Conservation (phyloP, 2,113 vertebrate genomes). For the Ceyx melanurus region DNA sequence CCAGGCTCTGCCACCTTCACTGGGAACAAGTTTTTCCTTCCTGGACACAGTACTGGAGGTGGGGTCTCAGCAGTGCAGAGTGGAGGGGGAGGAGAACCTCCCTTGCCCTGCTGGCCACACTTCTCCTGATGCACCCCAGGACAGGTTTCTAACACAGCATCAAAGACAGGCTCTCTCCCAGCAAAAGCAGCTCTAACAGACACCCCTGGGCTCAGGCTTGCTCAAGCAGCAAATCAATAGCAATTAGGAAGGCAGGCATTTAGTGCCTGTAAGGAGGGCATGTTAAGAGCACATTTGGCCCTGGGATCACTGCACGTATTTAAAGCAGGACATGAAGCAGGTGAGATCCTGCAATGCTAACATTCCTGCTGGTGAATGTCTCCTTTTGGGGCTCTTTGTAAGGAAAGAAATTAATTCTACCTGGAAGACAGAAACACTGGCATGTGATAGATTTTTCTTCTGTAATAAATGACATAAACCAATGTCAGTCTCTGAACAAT, state of each 20-base stretch:
- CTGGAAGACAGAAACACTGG: neutral
- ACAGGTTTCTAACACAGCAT: neutral
- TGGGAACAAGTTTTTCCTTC: no score
- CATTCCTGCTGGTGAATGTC: neutral
- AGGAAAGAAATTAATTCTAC: neutral
- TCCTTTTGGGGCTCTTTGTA: neutral
- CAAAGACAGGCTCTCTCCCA: neutral
- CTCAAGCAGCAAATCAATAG: conserved; percentile 16
- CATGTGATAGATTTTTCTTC: conserved; percentile 14
- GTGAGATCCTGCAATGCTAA: neutral
- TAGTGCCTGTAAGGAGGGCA: neutral
- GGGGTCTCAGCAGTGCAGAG: no score
- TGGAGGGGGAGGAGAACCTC: no score
- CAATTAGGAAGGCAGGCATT: conserved; percentile 1
- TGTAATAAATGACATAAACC: neutral
- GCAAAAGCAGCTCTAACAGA: neutral
- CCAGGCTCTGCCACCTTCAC: no score
- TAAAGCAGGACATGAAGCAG: neutral
- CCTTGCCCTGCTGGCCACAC: no score
- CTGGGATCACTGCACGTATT: neutral
- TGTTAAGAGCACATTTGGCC: neutral
- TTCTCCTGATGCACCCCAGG: no score
- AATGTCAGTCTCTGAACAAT: neutral
- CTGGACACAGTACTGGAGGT: no score
- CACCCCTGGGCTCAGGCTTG: neutral